Evolutionary conservation across 2,797 vertebrate species (phyloP), one percentile per base, ranked within the genome.

Genomic region (Gymnothorax javanicus): DNA sequence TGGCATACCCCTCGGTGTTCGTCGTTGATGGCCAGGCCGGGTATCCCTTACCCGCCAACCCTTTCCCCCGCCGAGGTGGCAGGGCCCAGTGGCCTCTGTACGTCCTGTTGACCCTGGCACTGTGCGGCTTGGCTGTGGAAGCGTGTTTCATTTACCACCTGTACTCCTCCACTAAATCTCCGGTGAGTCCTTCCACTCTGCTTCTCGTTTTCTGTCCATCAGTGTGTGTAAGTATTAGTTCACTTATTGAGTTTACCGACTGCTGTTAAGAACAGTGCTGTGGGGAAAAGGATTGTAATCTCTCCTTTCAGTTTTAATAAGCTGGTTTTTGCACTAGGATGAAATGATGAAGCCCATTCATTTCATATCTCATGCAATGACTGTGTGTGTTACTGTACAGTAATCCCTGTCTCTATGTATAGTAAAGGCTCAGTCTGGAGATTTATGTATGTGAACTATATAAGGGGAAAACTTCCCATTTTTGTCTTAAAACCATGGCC

Each of bases 131-230:
- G 87, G 67, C 54, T 69, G 77, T 96, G 20, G 94, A 96, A 87
- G 95, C 92, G 33, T 94, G 87, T 89, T 92, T 96, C 86, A 95
- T 96, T 91, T 96, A 94, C 88, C 64, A 13, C 1, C 93, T 96
- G 54, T 93, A 95, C 90, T 52, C 7, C 9, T 25, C 52, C 57
- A 60, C 20, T 15, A n/a, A 1, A 25, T 3, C 17, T 23, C 7
- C 1, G 82, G 95, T 96, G 89, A 96, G 83, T 62, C 15, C 43
- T 11, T 27, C 11, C 13, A 20, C 1, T 56, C 8, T 5, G 56
- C 3, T 20, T 52, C 33, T 77, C 67, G 15, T 73, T 77, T 85
- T 89, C 27, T 82, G 9, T 86, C 54, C 27, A 0, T 64, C 20
- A 7, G 27, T 12, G 17, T 69, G 11, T 33, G 15, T 67, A 5